These are phyloP conservation scores for Platynereis dumerilii DNA, from an alignment of 2,888 invertebrate species.

Conservation along the genomic window DNA sequence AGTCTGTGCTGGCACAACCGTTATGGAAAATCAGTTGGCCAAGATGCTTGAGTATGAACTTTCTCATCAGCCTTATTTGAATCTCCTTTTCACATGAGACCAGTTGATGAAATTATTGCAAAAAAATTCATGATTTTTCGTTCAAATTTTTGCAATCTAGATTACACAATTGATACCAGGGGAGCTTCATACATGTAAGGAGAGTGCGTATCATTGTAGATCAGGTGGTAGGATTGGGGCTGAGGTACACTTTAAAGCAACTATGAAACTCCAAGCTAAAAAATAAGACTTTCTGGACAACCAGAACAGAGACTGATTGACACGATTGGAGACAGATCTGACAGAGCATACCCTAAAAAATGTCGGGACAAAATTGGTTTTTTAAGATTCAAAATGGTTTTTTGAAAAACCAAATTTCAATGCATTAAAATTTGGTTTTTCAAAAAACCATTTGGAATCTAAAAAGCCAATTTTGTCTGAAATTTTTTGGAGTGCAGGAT, in stretches of 20 bases:
- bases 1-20: slow-evolving; percentile 24
- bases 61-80: slow-evolving; percentile 26
- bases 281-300: slow-evolving; percentile 16
- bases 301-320: slow-evolving; percentile 8
- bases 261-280: slow-evolving; percentile 2
- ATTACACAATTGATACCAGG: neutral
- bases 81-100: neutral
- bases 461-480: too few species aligned
- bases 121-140: slow-evolving; percentile 11
- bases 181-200: slow-evolving; percentile 39
- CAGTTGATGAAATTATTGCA: neutral
- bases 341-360: too few species aligned
- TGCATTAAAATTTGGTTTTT: too few species aligned
- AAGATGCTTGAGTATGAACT: slow-evolving; percentile 18
- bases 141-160: too few species aligned
- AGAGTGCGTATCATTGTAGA: slow-evolving; percentile 32
- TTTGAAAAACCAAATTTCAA: too few species aligned
- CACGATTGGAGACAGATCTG: slow-evolving; percentile 7
- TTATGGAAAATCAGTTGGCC: slow-evolving; percentile 12
- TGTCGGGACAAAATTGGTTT: too few species aligned
- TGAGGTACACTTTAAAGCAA: neutral
- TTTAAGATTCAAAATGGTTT: too few species aligned
- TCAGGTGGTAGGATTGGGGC: neutral
- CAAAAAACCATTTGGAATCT: too few species aligned
- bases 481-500: too few species aligned